Percentiles rank a stretch among this genome's conserved stretches.
phyloP scores from a whole-genome alignment of 2,797 vertebrate species.

The Cossypha polioptera region DNA sequence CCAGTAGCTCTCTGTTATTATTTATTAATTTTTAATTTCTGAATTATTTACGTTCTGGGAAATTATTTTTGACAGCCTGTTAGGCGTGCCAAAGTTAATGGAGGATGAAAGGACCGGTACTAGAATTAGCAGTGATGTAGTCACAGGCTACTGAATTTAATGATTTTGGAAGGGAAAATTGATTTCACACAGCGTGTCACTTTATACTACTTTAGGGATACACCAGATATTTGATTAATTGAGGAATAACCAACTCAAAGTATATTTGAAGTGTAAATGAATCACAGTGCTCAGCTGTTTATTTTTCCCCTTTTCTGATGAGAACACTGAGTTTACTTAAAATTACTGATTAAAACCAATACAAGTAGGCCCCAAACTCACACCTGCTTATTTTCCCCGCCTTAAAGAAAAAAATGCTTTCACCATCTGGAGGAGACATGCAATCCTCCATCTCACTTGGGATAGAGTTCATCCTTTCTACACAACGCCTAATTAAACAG shows the following conservation, averaged over 20 bases:
- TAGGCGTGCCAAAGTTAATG: slow-evolving; percentile 87
- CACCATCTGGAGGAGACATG: slow-evolving; percentile 14
- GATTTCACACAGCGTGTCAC: slow-evolving; percentile 85
- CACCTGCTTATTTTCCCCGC: slow-evolving; percentile 62
- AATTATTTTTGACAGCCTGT: slow-evolving; percentile 84
- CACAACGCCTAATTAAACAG: not conserved
- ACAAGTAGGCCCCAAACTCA: slow-evolving; percentile 21
- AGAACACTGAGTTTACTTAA: slow-evolving; percentile 73
- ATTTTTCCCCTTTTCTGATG: slow-evolving; percentile 73
- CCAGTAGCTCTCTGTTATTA: slow-evolving; percentile 93
- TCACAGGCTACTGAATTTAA: slow-evolving; percentile 83
- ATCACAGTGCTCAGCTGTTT: slow-evolving; percentile 78
- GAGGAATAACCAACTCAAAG: slow-evolving; percentile 81
- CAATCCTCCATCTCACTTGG: slow-evolving; percentile 9
- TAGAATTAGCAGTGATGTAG: slow-evolving; percentile 78
- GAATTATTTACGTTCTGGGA: slow-evolving; percentile 94
- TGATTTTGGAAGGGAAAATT: slow-evolving; percentile 85
- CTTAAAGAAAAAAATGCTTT: not conserved
- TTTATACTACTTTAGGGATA: slow-evolving; percentile 86
- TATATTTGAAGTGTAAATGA: slow-evolving; percentile 87
- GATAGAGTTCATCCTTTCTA: not conserved
- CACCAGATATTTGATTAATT: slow-evolving; percentile 84
- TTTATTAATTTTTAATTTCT: slow-evolving; percentile 99
- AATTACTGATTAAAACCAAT: slow-evolving; percentile 73
- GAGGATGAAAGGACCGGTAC: slow-evolving; percentile 81